phyloP scores from a whole-genome alignment of 2,797 vertebrate genomes.

The Novumbra hubbsi region DNA sequence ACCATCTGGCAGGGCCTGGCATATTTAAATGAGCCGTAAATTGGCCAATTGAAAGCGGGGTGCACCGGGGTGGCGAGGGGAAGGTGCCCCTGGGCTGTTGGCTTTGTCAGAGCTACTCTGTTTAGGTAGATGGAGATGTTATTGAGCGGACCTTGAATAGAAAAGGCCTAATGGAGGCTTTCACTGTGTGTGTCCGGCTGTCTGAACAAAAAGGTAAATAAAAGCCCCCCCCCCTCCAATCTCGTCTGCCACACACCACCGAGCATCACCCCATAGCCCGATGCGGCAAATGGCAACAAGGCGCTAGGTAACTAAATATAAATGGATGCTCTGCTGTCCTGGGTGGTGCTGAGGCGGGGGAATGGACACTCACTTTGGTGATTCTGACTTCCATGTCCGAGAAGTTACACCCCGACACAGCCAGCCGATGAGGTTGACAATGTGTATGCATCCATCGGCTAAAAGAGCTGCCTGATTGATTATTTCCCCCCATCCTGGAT shows the following conservation, averaged over 20 bases:
- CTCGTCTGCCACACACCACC: slow-evolving; percentile 22
- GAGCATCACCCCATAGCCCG: slow-evolving; percentile 22
- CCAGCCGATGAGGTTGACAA: not conserved
- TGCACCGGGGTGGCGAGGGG: slow-evolving; percentile 16
- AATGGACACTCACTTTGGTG: slow-evolving; percentile 37
- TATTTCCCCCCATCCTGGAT: slow-evolving; percentile 11
- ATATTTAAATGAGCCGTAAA: slow-evolving; percentile 62
- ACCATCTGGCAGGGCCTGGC: slow-evolving; percentile 67
- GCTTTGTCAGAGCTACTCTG: slow-evolving; percentile 29
- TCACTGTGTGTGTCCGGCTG: slow-evolving; percentile 26
- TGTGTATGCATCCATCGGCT: not conserved
- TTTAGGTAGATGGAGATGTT: slow-evolving; percentile 41
- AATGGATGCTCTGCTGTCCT: slow-evolving; percentile 18
- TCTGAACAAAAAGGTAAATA: slow-evolving; percentile 37
- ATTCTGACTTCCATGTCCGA: slow-evolving; percentile 4
- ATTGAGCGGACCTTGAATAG: slow-evolving; percentile 42
- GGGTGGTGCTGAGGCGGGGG: slow-evolving; percentile 17
- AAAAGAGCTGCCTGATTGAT: slow-evolving; percentile 10
- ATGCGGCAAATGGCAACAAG: slow-evolving; percentile 22
- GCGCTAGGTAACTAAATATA: slow-evolving; percentile 30
- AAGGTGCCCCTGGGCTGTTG: slow-evolving; percentile 32
- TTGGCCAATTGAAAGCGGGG: slow-evolving; percentile 60
- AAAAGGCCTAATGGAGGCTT: slow-evolving; percentile 49
- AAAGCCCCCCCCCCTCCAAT: slow-evolving; percentile 19
- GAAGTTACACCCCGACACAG: slow-evolving; percentile 5